phyloP scores from a whole-genome alignment of 2,888 invertebrate species.

The Andrena trimmerana region DNA sequence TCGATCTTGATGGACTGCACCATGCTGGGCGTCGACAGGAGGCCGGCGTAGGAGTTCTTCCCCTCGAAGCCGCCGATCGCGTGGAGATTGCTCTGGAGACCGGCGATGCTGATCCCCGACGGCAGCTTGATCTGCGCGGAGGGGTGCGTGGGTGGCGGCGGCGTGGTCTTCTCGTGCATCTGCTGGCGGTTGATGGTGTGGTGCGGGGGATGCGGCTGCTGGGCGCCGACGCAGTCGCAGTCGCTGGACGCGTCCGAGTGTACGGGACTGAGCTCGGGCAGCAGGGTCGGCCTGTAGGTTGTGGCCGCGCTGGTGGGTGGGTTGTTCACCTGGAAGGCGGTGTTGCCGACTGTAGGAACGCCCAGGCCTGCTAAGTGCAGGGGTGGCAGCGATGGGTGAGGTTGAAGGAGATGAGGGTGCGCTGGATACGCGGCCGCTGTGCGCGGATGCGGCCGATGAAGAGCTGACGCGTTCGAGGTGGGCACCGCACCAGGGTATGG shows the following conservation, averaged over 20 bases:
- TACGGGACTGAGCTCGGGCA: conserved; percentile 68
- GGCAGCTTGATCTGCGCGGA: conserved; percentile 71
- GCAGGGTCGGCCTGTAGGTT: conserved; percentile 74
- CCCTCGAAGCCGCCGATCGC: conserved; percentile 68
- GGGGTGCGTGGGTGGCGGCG: conserved; percentile 59
- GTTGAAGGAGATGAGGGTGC: conserved; percentile 73
- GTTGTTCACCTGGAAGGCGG: conserved; percentile 69
- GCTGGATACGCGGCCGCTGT: conserved; percentile 67
- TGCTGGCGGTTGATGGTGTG: conserved; percentile 8
- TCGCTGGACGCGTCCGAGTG: conserved; percentile 81
- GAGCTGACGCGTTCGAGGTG: conserved; percentile 79
- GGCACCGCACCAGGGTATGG: conserved; percentile 87
- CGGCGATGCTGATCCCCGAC: conserved; percentile 68
- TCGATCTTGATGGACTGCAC: conserved; percentile 80
- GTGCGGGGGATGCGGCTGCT: conserved; percentile 32
- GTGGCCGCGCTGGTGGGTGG: conserved; percentile 72
- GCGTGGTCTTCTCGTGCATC: conserved; percentile 42
- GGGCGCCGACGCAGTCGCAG: conserved; percentile 74
- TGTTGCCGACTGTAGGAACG: conserved; percentile 71
- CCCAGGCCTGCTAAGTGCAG: conserved; percentile 77
- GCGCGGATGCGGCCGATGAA: conserved; percentile 86
- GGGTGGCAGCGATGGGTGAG: conserved; percentile 70
- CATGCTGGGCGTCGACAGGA: conserved; percentile 66
- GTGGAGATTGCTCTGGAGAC: conserved; percentile 68
- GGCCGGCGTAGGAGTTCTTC: conserved; percentile 54